Base-by-base conservation (phyloP, 1,140 invertebrate species). In the Drosophila sp. region DNA sequence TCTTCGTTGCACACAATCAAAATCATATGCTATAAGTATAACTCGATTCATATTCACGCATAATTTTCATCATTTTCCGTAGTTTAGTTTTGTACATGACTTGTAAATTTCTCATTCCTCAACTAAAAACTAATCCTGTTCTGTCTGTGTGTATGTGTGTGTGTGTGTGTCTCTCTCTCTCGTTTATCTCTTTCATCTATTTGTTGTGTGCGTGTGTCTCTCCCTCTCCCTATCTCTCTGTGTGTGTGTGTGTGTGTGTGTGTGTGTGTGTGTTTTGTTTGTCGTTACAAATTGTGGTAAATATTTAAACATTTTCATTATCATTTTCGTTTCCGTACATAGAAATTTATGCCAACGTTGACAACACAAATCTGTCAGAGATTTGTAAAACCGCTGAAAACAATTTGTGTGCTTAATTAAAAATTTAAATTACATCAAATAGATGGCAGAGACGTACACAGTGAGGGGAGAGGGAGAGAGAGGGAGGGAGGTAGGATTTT, bases 361-460 rank as follows among this genome's bases (percentile, higher is more conserved):
- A 71, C 67, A 71, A 64, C 56, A 61, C 63, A 65, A 87, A 83
- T 86, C 83, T 86, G 83, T 87, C 83, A 86, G 83, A 79, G 83
- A 86, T 86, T 86, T 83, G 72, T 69, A 44, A 83, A 86, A 87
- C 83, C 83, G 72, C 79, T 70, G 68, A 86, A 86, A 87, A 86
- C 83, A 86, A 86, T 86, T 86, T 86, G 83, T 83, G 84, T 83
- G 84, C 84, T 81, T 86, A 87, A 86, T 86, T 86, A 86, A 86
- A 86, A 86, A 86, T 86, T 86, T 86, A 86, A 86, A 86, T 86
- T 86, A 86, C 83, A 86, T 87, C 84, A 86, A 86, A 86, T 76
- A 79, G 35, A 7, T 56, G 41, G 65, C 33, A 47, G 25, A 3
- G 44, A 3, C 1, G 23, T 25, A 27, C 44, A 50, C 44, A 27